Evolutionary conservation across 2,113 vertebrate genomes (phyloP), one percentile per base, ranked within the genome.

Genomic region (Cyphomyrus plagiostoma): DNA sequence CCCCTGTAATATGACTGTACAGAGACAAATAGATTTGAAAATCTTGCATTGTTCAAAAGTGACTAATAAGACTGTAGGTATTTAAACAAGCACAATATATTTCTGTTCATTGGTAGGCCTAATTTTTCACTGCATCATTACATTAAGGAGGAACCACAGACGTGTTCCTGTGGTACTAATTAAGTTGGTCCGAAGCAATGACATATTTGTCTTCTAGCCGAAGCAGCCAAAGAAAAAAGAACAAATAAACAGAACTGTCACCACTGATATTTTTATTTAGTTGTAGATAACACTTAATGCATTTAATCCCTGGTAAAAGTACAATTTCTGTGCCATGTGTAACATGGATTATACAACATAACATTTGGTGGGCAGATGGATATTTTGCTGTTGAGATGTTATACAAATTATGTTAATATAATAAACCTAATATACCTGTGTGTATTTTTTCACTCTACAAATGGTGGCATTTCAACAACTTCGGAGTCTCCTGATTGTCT

Each of bases 341-440:
- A 26, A 48, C n/a, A 50, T 26, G 83, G 48, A 86, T 50, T 26
- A 86, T 50, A 86, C 23, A 70, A 42, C 23, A 88, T 49, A 62
- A 70, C 39, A 82, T 30, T n/a, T 46, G 6, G 30, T 17, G 15
- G 46, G 13, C 62, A 77, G 62, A 88, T 49, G 35, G 17, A 48
- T 85, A 84, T 89, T 89, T 89, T 89, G 45, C 13, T 89, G 89
- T 50, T 89, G 88, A 2, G 49, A 89, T 89, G 88, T 74, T 84
- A 52, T 84, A 89, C 23, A 84, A 84, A 89, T 49, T 53, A 89
- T 89, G 23, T 58, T 48, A 50, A 49, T 86, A 50, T 86, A 89
- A 89, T 89, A 89, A 89, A 89, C 52, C 53, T 89, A n/a, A n/a
- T n/a, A n/a, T 17, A 80, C 15, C 74, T 80, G 74, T 15, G 74